phyloP scores from a whole-genome alignment of 2,888 invertebrate species.

The Tetranychus truncatus region DNA sequence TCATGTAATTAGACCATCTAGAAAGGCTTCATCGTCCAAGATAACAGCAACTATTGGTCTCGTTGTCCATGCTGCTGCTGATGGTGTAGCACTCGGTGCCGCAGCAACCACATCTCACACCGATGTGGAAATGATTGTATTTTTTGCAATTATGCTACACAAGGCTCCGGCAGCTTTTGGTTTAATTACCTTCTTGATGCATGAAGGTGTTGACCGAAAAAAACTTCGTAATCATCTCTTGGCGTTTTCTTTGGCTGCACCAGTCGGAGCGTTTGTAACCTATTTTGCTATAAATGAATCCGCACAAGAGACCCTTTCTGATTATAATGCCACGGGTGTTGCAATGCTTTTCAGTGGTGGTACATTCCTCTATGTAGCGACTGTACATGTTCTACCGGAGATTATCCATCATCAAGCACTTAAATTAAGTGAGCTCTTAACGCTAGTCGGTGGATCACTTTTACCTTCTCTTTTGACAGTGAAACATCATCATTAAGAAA shows the following conservation, averaged over 20 bases:
- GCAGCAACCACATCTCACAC: slow-evolving; percentile 88
- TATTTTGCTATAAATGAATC: slow-evolving; percentile 84
- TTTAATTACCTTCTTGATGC: slow-evolving; percentile 83
- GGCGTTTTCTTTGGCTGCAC: slow-evolving; percentile 81
- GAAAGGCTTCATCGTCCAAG: slow-evolving; percentile 50
- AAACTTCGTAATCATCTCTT: slow-evolving; percentile 71
- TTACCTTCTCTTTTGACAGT: slow-evolving; percentile 72
- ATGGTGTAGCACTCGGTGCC: slow-evolving; percentile 92
- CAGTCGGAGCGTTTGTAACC: slow-evolving; percentile 66
- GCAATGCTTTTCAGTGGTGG: slow-evolving; percentile 98
- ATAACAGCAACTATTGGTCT: slow-evolving; percentile 88
- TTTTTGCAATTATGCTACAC: slow-evolving; percentile 94
- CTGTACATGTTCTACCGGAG: slow-evolving; percentile 93
- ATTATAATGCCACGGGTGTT: slow-evolving; percentile 67
- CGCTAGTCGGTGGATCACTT: slow-evolving; percentile 66
- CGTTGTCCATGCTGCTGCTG: slow-evolving; percentile 95
- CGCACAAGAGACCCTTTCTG: slow-evolving; percentile 70
- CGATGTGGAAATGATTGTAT: slow-evolving; percentile 91
- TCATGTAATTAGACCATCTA: slow-evolving; percentile 28
- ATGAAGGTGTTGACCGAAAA: slow-evolving; percentile 76
- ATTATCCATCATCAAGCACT: slow-evolving; percentile 41
- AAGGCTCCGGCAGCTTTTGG: slow-evolving; percentile 99
- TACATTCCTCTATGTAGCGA: slow-evolving; percentile 94
- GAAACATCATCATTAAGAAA: slow-evolving; percentile 59
- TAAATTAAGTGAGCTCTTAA: slow-evolving; percentile 55